Base-by-base conservation (phyloP, 2,113 vertebrate genomes). In the Scomber japonicus region DNA sequence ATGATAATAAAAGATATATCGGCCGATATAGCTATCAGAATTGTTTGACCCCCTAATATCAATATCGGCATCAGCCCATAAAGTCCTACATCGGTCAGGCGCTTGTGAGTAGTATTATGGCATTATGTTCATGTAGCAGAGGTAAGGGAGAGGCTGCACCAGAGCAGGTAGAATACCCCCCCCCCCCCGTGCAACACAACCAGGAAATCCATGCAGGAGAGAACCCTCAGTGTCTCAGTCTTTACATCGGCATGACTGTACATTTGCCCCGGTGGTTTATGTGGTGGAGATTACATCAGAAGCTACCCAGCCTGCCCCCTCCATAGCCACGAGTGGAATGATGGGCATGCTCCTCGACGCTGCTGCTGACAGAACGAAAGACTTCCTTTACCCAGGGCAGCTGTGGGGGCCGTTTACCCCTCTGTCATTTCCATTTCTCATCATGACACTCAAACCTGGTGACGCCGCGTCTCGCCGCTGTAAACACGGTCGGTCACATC, bases 341-440 rank as follows among this genome's bases (percentile, higher is more conserved):
- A 76, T 11, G 46, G 60, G 59, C 48, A 70, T 79, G 70, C 69
- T 71, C 57, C 73, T 56, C n/a, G 21, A 81, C 54, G 11, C 48
- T 10, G 53, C 46, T 40, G 80, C 56, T 78, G 82, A 87, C 79
- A 75, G 56, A 71, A 79, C 57, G 63, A 81, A 75, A 1, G 24
- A 54, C 24, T 66, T 24, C 1, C 44, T 73, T 77, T 49, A 53
- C 54, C n/a, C 30, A 64, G 14, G 14, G 62, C 63, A 84, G 63
- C 75, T 78, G 57, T 35, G 35, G 63, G 51, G 35, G 21, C 21
- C 30, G 13, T 50, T 78, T 44, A 62, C 74, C 65, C 51, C 44
- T 55, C 27, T 64, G 75, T 59, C 55, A 19, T 64, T 65, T 71
- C 56, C 57, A 16, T 69, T 83, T 63, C 53, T 69, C 11, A 31